Conservation (phyloP, 1,140 invertebrate species). For the Drosophila nasuta region DNA sequence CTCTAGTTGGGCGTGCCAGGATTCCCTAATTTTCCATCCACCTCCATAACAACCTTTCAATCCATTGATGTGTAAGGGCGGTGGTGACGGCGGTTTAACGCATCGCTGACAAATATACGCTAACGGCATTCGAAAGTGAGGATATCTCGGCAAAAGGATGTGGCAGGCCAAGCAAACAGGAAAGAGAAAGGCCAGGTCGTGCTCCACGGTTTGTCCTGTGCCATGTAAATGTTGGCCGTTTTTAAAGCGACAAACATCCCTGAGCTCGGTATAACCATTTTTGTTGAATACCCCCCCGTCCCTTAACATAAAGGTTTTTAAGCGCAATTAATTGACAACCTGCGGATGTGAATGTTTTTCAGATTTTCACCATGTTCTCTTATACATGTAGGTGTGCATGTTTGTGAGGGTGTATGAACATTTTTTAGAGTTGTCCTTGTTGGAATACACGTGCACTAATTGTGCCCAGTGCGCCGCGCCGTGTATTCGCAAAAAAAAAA, state of each 20-base stretch:
- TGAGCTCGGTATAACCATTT: constrained; percentile 23
- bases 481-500: constrained; percentile 42
- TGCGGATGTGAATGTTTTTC: constrained; percentile 57
- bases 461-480: constrained; percentile 44
- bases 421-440: constrained; percentile 12
- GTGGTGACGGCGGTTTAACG: constrained; percentile 31
- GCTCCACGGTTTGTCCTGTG: background rate
- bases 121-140: constrained; percentile 12
- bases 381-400: background rate
- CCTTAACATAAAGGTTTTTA: constrained; percentile 24
- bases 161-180: background rate
- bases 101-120: constrained; percentile 36
- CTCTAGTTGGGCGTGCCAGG: constrained; percentile 1
- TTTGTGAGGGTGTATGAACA: constrained; percentile 30
- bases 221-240: constrained; percentile 54
- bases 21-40: constrained; percentile 11
- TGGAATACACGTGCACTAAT: constrained; percentile 43
- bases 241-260: constrained; percentile 45
- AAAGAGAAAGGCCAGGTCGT: background rate
- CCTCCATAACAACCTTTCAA: background rate
- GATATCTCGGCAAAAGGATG: constrained; percentile 1
- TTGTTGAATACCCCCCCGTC: constrained; percentile 16
- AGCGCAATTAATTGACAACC: constrained; percentile 60
- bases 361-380: constrained; percentile 39
- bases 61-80: constrained; percentile 11